phyloP scores from a whole-genome alignment of 92 coral and sea anemone genomes.

The Bergia puertoricense region DNA sequence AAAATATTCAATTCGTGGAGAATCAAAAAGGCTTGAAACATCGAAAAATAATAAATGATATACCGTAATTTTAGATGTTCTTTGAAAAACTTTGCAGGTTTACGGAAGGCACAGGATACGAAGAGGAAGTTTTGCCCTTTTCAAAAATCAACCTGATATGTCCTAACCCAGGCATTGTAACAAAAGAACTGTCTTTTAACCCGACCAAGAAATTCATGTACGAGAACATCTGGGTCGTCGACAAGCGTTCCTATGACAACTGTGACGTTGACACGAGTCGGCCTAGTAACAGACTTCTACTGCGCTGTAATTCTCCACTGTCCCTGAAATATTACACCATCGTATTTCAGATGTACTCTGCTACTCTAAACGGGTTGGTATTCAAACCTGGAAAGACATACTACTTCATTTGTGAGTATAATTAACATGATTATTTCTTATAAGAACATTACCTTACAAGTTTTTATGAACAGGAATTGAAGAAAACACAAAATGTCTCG shows the following conservation, averaged over 20 bases:
- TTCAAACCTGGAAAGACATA: constrained; percentile 28
- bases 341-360: constrained; percentile 35
- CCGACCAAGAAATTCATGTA: neutral
- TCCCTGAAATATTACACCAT: constrained; percentile 25
- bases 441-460: too few species aligned
- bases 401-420: constrained; percentile 27
- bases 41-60: too few species aligned
- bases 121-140: constrained; percentile 10
- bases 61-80: too few species aligned
- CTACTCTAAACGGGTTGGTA: neutral
- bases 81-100: neutral
- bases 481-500: too few species aligned
- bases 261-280: neutral
- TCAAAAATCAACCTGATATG: constrained; percentile 26
- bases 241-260: constrained; percentile 20
- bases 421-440: too few species aligned
- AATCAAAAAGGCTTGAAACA: too few species aligned
- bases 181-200: constrained; percentile 1
- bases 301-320: constrained; percentile 24
- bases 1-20: too few species aligned
- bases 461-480: too few species aligned
- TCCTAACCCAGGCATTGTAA: constrained; percentile 4
- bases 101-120: neutral
- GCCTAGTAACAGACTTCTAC: neutral
- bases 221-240: constrained; percentile 29